phyloP scores from a whole-genome alignment of 1,140 invertebrate genomes.

The Lucilia cuprina region DNA sequence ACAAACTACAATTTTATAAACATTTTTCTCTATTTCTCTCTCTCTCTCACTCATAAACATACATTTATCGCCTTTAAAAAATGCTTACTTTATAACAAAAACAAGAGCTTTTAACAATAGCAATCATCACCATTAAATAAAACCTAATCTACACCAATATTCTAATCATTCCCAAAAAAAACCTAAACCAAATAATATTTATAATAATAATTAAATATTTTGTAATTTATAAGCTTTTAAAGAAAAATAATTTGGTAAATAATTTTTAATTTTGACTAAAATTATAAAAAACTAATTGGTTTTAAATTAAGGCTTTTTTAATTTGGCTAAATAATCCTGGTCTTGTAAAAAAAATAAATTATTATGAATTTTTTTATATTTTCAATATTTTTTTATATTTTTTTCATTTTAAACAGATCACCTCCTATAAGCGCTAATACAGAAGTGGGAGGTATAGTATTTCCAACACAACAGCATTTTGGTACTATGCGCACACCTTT shows the following conservation, averaged over 20 bases:
- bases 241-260: no score
- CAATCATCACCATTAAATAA: neutral
- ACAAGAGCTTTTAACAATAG: neutral
- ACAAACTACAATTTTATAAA: constrained; percentile 2
- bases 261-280: neutral
- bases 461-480: constrained; percentile 57
- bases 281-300: neutral
- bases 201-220: neutral
- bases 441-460: constrained; percentile 48
- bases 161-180: neutral
- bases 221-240: neutral
- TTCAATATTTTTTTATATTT: neutral
- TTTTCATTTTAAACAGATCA: constrained; percentile 45
- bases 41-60: neutral
- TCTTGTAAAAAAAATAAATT: neutral
- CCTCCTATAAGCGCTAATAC: constrained; percentile 50
- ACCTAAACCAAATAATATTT: neutral
- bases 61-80: neutral
- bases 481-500: constrained; percentile 55
- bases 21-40: neutral
- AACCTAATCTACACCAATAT: neutral
- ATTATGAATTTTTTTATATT: neutral
- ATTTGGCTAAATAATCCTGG: neutral
- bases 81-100: neutral
- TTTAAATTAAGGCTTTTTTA: neutral